Evolutionary conservation across 2,113 vertebrate species (phyloP), one percentile per base, ranked within the genome.

Genomic region (Hydrochoerus hydrochaeris): DNA sequence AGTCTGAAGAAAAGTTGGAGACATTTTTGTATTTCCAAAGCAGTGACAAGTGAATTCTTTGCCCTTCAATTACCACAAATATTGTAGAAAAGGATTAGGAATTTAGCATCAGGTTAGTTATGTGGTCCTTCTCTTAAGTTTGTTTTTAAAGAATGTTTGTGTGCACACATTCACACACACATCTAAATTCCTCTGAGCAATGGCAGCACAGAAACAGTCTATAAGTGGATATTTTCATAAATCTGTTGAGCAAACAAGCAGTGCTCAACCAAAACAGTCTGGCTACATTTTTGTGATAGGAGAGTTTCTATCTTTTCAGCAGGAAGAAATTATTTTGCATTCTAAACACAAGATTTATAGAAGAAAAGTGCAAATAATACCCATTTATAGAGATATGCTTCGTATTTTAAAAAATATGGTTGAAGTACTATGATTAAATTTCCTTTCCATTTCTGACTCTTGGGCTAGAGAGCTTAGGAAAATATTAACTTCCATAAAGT

Each of bases 391-490:
- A 85, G 69, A 63, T 85, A 85, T 2, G 38, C 83, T 54, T 78
- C 58, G 58, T 1, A 13, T 41, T 73, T 95, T 38, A 88, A 91
- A 95, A 67, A 93, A 95, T 82, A 78, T 8, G n/a, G n/a, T 71
- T 52, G 84, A 88, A 95, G 90, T 77, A 81, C 38, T 71, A 71
- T 92, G 62, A 95, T 91, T 91, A 89, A 77, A 46, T 77, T 77
- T 81, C 73, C 60, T 44, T 88, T 94, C 71, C 35, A 83, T 85
- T 90, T 96, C 67, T 92, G 75, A 97, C 92, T 85, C 46, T 85
- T 78, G 82, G 35, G 22, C 81, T 84, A 62, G 46, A 67, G n/a
- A 90, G 22, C 80, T n/a, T 85, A 26, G 73, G 69, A 57, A 83
- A 95, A 89, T 67, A 71, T 22, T 80, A 82, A 69, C 46, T 96